Conservation (phyloP, 2,888 invertebrate genomes). For the Synergus umbraculus region DNA sequence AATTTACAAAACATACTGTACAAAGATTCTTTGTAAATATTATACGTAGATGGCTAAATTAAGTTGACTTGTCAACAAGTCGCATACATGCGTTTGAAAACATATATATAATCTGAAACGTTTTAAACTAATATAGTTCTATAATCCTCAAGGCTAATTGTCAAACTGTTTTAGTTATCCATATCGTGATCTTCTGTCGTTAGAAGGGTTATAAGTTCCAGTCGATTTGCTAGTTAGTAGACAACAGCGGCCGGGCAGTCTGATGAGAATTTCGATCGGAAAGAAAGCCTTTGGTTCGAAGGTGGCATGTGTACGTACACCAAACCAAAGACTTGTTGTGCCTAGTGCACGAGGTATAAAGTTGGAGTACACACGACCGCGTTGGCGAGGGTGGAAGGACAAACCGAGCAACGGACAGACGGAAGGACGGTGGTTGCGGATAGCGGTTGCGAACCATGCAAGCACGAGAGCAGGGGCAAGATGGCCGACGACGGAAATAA, state of each 20-base stretch:
- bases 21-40: too few species aligned
- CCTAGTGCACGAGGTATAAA: constrained; percentile 35
- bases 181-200: background rate
- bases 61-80: too few species aligned
- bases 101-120: too few species aligned
- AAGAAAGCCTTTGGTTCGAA: constrained; percentile 18
- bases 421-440: constrained; percentile 70
- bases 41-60: too few species aligned
- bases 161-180: background rate
- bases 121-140: too few species aligned
- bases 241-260: background rate
- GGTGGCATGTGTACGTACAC: constrained; percentile 27
- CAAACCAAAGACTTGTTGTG: constrained; percentile 24
- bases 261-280: constrained; percentile 33
- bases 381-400: constrained; percentile 53
- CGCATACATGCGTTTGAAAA: too few species aligned
- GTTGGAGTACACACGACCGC: constrained; percentile 41
- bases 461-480: constrained; percentile 66
- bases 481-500: constrained; percentile 66
- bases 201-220: background rate
- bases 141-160: background rate
- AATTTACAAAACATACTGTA: too few species aligned
- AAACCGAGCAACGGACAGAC: constrained; percentile 55
- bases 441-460: constrained; percentile 66
- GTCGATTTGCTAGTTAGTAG: constrained; percentile 16